Conservation (phyloP, 2,797 vertebrate species). For the Cirrhinus mrigala region DNA sequence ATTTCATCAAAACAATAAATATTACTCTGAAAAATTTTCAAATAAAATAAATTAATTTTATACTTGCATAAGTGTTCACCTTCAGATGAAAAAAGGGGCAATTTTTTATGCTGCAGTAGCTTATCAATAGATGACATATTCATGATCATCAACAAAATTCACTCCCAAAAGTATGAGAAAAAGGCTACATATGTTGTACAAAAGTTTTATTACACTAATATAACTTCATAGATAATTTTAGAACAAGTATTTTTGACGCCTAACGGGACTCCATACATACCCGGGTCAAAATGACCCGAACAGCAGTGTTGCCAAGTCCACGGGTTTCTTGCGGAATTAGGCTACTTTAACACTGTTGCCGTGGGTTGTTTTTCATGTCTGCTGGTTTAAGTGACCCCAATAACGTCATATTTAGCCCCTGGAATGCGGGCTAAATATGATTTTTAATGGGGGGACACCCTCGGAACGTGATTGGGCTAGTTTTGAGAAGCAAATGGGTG, state of each 20-base stretch:
- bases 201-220: neutral
- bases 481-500: too few species aligned
- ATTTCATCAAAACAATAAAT: neutral
- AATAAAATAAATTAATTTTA: too few species aligned
- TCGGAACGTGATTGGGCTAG: too few species aligned
- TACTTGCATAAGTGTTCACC: too few species aligned
- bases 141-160: neutral
- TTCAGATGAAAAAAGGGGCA: neutral
- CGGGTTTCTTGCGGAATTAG: too few species aligned
- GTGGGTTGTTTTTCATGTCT: too few species aligned
- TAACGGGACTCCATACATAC: neutral
- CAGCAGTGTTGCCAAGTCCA: too few species aligned
- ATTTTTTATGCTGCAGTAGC: neutral
- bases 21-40: neutral
- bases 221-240: neutral
- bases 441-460: too few species aligned
- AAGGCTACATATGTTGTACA: neutral
- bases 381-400: too few species aligned
- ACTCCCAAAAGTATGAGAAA: neutral
- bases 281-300: neutral
- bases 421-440: too few species aligned
- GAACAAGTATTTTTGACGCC: neutral
- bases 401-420: too few species aligned
- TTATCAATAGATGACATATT: neutral
- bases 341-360: too few species aligned